Conservation (phyloP, 2,797 vertebrate genomes). For the Yasuhikotakia modesta region DNA sequence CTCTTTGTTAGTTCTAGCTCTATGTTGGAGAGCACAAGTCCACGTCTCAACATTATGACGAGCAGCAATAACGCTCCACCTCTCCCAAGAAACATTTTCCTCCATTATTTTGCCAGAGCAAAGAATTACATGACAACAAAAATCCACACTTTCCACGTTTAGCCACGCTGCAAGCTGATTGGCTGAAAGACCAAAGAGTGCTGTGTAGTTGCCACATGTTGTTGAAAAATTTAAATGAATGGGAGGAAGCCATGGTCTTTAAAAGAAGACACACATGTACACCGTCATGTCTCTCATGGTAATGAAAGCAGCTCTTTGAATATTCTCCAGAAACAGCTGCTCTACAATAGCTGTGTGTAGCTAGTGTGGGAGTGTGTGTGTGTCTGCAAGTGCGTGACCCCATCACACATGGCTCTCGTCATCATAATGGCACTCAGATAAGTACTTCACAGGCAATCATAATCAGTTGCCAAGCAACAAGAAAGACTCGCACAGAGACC, state of each 20-base stretch:
- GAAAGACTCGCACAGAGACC: conserved; percentile 55
- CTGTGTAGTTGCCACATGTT: conserved; percentile 1
- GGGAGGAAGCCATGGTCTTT: conserved; percentile 31
- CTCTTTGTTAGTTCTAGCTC: conserved; percentile 8
- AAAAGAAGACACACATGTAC: conserved; percentile 39
- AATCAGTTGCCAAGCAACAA: conserved; percentile 68
- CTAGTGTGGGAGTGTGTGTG: conserved; percentile 46
- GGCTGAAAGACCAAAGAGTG: conserved; percentile 22
- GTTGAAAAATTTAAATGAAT: conserved; percentile 17
- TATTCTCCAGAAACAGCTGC: conserved; percentile 61
- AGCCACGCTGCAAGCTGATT: conserved; percentile 23
- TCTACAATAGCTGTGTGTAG: conserved; percentile 51
- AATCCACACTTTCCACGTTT: conserved; percentile 11
- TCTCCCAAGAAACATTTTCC: conserved; percentile 18
- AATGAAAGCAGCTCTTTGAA: conserved; percentile 54
- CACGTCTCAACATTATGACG: conserved; percentile 10
- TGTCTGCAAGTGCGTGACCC: conserved; percentile 58
- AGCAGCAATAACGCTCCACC: neutral
- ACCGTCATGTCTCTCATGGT: conserved; percentile 50
- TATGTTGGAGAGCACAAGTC: neutral
- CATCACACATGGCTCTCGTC: conserved; percentile 63
- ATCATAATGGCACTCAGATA: conserved; percentile 76
- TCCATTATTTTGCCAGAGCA: conserved; percentile 9
- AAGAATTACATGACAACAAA: conserved; percentile 22
- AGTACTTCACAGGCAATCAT: conserved; percentile 78